A percentile compares a stretch with the other conserved stretches of the same genome.
Evolutionary conservation across 2,888 invertebrate species (phyloP).

Genomic region (Himalopsyche japonica): DNA sequence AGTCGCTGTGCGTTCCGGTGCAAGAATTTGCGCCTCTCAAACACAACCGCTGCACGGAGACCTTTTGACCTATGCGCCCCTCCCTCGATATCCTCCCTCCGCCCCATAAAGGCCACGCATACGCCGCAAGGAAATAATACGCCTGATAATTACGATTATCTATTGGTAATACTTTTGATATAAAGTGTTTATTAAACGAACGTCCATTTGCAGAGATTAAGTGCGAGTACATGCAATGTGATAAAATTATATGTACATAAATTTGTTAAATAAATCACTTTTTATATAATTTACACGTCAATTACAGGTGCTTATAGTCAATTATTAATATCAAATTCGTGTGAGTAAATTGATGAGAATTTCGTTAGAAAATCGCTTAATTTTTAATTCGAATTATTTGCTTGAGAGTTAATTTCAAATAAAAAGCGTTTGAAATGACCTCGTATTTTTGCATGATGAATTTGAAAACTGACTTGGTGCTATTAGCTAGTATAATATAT

Average conservation of each 20-base stretch:
- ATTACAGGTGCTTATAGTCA: too few species aligned
- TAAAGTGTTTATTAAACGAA: constrained; percentile 5
- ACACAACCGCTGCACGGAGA: not conserved
- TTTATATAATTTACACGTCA: not conserved
- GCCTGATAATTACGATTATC: constrained; percentile 17
- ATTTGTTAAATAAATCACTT: not conserved
- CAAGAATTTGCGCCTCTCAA: not conserved
- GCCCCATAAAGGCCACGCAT: not conserved
- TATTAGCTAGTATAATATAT: too few species aligned
- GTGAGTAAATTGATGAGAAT: too few species aligned
- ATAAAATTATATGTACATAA: too few species aligned
- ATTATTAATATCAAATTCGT: too few species aligned
- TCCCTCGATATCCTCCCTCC: not conserved
- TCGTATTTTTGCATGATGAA: too few species aligned
- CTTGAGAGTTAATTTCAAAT: too few species aligned
- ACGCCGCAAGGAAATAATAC: constrained; percentile 9
- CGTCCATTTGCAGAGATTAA: not conserved
- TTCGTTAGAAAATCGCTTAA: too few species aligned
- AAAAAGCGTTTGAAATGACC: too few species aligned
- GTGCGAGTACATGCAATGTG: not conserved
- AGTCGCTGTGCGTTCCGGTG: not conserved
- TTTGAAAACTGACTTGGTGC: too few species aligned
- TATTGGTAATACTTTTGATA: constrained; percentile 2
- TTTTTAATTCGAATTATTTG: too few species aligned
- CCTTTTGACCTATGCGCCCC: not conserved